These are phyloP conservation scores for Campoplex nolae DNA, from an alignment of 2,888 invertebrate species.

Conservation along the genomic window DNA sequence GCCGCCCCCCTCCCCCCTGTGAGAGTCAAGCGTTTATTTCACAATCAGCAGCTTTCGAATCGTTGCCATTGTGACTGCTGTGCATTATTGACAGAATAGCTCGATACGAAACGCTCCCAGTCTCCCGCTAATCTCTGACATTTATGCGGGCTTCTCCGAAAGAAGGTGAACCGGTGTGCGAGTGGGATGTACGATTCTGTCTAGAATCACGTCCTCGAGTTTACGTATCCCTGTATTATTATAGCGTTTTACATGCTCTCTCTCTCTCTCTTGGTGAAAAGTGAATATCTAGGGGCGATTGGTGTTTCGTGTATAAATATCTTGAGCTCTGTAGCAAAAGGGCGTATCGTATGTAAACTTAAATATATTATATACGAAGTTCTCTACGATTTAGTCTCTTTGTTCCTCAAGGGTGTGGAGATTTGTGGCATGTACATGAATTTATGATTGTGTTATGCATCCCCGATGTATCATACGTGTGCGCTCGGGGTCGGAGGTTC, in stretches of 20 bases:
- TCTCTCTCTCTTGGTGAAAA: slow-evolving; percentile 21
- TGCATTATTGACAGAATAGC: slow-evolving; percentile 83
- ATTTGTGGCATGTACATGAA: background rate
- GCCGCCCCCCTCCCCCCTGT: slow-evolving; percentile 1
- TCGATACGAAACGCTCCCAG: slow-evolving; percentile 81
- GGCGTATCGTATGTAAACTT: background rate
- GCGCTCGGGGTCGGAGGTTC: slow-evolving; percentile 64
- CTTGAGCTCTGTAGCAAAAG: background rate
- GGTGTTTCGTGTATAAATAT: slow-evolving; percentile 23
- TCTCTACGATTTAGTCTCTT: background rate
- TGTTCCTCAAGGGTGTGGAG: background rate
- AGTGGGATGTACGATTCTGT: slow-evolving; percentile 27
- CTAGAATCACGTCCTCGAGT: slow-evolving; percentile 37
- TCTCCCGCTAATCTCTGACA: slow-evolving; percentile 80
- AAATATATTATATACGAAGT: background rate
- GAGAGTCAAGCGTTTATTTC: slow-evolving; percentile 80
- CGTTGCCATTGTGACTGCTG: slow-evolving; percentile 78
- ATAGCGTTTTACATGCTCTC: slow-evolving; percentile 51
- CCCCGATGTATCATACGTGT: slow-evolving; percentile 15
- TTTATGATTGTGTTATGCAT: slow-evolving; percentile 6
- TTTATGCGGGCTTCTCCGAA: slow-evolving; percentile 78
- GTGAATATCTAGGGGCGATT: slow-evolving; percentile 63
- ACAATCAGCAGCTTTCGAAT: slow-evolving; percentile 83
- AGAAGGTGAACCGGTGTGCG: slow-evolving; percentile 45
- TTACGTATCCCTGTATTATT: slow-evolving; percentile 36